Evolutionary conservation across 2,113 vertebrate genomes (phyloP), one percentile per base, ranked within the genome.

Genomic region (Camelus bactrianus): DNA sequence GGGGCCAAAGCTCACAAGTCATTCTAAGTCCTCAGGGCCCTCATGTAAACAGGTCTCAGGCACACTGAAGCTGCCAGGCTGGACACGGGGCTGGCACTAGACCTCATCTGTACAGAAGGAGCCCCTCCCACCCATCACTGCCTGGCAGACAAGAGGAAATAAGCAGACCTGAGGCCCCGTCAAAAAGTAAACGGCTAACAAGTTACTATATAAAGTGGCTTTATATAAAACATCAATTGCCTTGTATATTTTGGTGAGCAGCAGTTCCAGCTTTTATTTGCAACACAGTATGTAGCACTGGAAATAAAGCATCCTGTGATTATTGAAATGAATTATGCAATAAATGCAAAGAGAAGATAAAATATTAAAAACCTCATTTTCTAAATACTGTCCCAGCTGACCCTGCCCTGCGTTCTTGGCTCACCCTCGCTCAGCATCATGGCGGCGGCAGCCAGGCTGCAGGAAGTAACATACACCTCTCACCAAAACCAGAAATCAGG

Each of bases 341-440:
- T 98, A 98, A 98, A 98, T 98, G 98, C 98, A 99, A 98, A 98
- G 97, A 98, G 97, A 99, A 98, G 97, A 98, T 98, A 85, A 96
- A 98, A 98, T 99, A 98, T 98, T 99, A 98, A 99, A 99, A 98
- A 98, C 97, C 72, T 86, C 98, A 97, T 99, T 99, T 99, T 99
- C 98, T 98, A 98, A 98, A 98, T 67, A 28, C 32, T 54, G 32
- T 67, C 69, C 65, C n/a, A 13, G 11, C n/a, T 42, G 77, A 80
- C 6, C 58, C 22, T 10, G 24, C 46, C 67, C 67, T 69, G 30
- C 58, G 12, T 38, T 30, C 5, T 3, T 17, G 52, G 7, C 30
- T 42, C 9, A 2, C 22, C 9, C 52, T 48, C 26, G 70, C 62
- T 32, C 14, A 10, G 9, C 19, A 67, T 5, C 8, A 17, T 35